Evolutionary conservation across 2,113 vertebrate species (phyloP), one percentile per base, ranked within the genome.

Genomic region (Gadus macrocephalus): DNA sequence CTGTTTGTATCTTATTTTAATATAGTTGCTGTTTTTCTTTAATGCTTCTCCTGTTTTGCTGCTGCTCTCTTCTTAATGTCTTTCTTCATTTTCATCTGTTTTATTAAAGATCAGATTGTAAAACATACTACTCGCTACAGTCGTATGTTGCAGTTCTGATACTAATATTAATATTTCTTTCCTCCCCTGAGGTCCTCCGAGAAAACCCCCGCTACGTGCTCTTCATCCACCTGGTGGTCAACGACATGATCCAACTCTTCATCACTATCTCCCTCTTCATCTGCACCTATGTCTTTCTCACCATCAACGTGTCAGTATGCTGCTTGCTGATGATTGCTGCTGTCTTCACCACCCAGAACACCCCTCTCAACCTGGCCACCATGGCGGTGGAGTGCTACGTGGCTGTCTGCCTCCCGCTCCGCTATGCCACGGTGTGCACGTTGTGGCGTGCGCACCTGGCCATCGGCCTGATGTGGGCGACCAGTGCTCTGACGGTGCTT

Each of bases 361-460:
- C 86, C 0, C 89, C 90, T 2, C 74, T 92, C 63, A 92, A 85
- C 71, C 80, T 92, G 73, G 90, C 88, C 0, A 84, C 87, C 63
- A 91, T 92, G 91, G 89, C 87, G 0, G 25, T 86, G 17, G 91
- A 92, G 63, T 88, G 90, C 64, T 91, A 88, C 80, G 75, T 90
- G 55, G 89, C 91, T 72, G 62, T 91, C 11, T 90, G 91, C 38
- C 4, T 89, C 15, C 91, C 91, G 1, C 76, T 92, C 0, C 84
- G 64, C n/a, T 87, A 90, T 15, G 5, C 28, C 16, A 82, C 82
- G 38, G 80, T 91, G 60, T 91, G 89, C 64, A 91, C 90, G 0
- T 15, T 89, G 16, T 77, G 11, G 11, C 83, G 81, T 25, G 89
- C 89, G 0, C 60, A 77, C 2, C 15, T 83, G 0, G 28, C 90